Percentiles rank a stretch among this genome's conserved stretches.
These are phyloP conservation scores for Yponomeuta sedellus DNA, from an alignment of 2,888 invertebrate species.

Conservation along the genomic window DNA sequence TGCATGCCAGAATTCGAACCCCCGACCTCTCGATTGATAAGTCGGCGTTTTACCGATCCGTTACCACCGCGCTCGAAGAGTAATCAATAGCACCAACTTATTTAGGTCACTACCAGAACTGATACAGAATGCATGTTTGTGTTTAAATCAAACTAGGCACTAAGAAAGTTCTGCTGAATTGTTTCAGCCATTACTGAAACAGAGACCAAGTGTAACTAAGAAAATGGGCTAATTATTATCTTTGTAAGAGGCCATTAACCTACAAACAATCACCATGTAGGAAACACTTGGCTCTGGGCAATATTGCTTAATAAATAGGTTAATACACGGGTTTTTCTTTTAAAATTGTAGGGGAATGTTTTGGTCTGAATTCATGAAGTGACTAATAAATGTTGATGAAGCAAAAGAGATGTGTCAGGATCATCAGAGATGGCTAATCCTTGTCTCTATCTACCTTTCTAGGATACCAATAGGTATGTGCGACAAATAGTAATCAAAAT, in stretches of 20 bases:
- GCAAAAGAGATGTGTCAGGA: background rate
- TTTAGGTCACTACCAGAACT: no score
- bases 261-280: constrained; percentile 88
- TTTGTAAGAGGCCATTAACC: constrained; percentile 9
- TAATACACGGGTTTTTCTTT: no score
- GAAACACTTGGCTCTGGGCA: constrained; percentile 60
- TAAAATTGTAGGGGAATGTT: background rate
- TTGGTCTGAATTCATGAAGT: background rate
- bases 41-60: no score
- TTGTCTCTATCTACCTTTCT: no score
- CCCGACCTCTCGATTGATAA: no score
- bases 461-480: no score
- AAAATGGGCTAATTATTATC: constrained; percentile 11
- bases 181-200: background rate
- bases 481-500: no score
- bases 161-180: background rate
- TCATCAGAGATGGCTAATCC: background rate
- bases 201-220: background rate
- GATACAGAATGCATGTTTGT: no score
- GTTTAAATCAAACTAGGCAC: background rate
- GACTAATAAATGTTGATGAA: no score
- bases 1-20: no score
- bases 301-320: background rate
- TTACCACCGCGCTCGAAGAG: no score
- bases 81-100: no score